A percentile compares a stretch with the other conserved stretches of the same genome.
Evolutionary conservation across 1,140 invertebrate species (phyloP).

Genomic region (Frieseomelitta varia): DNA sequence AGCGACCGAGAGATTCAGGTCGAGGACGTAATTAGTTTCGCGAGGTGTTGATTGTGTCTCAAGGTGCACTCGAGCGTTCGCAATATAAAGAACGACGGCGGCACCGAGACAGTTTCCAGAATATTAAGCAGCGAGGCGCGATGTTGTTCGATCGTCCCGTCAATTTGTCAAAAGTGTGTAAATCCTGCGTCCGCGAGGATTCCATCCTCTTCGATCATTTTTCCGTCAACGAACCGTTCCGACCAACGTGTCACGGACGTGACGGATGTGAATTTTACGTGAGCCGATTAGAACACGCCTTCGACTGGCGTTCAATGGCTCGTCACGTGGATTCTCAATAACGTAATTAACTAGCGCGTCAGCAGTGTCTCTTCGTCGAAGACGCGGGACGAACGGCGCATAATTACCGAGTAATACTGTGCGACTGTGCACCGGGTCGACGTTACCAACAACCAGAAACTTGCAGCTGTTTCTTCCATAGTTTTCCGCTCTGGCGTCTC

Average conservation of each 20-base stretch:
- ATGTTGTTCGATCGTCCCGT: not conserved
- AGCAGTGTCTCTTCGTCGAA: not conserved
- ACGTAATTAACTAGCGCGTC: not conserved
- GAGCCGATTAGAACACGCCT: not conserved
- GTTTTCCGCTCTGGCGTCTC: too few species aligned
- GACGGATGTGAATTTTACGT: not conserved
- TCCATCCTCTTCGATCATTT: not conserved
- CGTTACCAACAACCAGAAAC: too few species aligned
- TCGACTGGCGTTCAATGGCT: not conserved
- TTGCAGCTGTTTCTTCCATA: not conserved
- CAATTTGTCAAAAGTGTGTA: not conserved
- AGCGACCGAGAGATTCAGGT: not conserved
- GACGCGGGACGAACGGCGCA: not conserved
- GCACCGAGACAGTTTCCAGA: not conserved
- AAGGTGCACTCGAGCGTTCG: not conserved
- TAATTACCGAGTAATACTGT: not conserved
- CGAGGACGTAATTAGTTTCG: slow-evolving; percentile 6
- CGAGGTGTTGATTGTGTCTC: not conserved
- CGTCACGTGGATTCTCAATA: not conserved
- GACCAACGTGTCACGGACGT: not conserved
- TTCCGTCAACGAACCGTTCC: not conserved
- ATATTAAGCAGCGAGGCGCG: not conserved
- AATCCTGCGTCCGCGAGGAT: not conserved
- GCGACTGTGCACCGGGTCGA: not conserved
- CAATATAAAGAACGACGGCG: too few species aligned